Conservation (phyloP, 92 coral and sea anemone species). For the Actinostola sp. region DNA sequence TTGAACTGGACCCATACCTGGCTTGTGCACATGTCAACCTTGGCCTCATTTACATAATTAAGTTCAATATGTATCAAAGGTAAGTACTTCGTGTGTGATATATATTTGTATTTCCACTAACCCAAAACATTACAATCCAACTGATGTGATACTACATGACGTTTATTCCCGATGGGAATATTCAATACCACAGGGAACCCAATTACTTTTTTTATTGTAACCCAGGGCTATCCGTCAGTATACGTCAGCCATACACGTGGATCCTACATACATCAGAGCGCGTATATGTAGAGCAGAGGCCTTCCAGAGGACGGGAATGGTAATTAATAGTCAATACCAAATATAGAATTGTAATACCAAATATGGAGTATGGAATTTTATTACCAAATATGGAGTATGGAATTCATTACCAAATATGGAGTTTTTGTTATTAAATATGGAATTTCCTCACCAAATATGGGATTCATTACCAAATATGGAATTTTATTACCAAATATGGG, state of each 20-base stretch:
- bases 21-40: conserved; percentile 96
- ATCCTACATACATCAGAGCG: conserved; percentile 95
- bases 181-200: background rate
- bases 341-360: background rate
- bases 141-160: background rate
- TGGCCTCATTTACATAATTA: conserved; percentile 83
- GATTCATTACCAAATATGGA: too few species aligned
- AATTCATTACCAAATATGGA: background rate
- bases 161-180: background rate
- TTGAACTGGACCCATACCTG: conserved; percentile 69
- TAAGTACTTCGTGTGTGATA: too few species aligned
- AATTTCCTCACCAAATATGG: too few species aligned
- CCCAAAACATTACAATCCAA: too few species aligned
- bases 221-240: conserved; percentile 86
- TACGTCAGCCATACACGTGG: conserved; percentile 92
- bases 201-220: background rate
- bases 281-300: conserved; percentile 98
- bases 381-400: background rate
- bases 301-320: conserved; percentile 84
- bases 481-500: too few species aligned
- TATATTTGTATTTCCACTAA: background rate
- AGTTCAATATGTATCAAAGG: conserved; percentile 84
- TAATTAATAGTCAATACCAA: conserved; percentile 50
- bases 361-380: background rate
- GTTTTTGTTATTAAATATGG: background rate